Evolutionary conservation across 2,797 vertebrate species (phyloP).

Genomic region (Dermochelys coriacea): DNA sequence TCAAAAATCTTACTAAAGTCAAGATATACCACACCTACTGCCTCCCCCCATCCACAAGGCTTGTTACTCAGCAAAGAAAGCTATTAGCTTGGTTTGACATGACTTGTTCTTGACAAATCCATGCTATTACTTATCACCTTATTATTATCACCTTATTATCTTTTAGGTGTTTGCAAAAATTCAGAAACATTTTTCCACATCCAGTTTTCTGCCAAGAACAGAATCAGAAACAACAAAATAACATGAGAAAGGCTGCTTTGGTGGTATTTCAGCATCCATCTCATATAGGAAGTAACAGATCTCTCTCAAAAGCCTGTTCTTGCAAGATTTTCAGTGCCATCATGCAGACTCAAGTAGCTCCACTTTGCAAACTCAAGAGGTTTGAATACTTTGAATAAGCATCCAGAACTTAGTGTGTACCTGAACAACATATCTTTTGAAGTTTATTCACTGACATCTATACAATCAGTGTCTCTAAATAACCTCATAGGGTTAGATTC

Average conservation of each 20-base stretch:
- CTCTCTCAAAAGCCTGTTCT: slow-evolving; percentile 13
- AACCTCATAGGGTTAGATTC: not conserved
- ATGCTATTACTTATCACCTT: too few relatives aligned
- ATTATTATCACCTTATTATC: too few relatives aligned
- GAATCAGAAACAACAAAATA: not conserved
- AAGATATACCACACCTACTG: too few relatives aligned
- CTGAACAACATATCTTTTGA: slow-evolving; percentile 11
- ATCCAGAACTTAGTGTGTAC: not conserved
- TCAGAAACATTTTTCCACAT: slow-evolving; percentile 19
- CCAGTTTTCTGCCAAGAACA: not conserved
- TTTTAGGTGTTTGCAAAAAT: not conserved
- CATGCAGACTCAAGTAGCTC: slow-evolving; percentile 28
- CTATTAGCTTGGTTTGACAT: too few relatives aligned
- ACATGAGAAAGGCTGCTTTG: slow-evolving; percentile 10
- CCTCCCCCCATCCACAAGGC: too few relatives aligned
- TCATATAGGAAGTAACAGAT: slow-evolving; percentile 12
- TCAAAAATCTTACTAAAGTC: too few relatives aligned
- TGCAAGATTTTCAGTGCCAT: not conserved
- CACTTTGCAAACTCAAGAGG: slow-evolving; percentile 26
- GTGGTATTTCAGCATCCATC: not conserved
- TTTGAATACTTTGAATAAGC: slow-evolving; percentile 28
- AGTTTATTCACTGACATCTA: not conserved
- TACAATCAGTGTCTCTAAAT: slow-evolving; percentile 10
- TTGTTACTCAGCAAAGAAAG: too few relatives aligned
- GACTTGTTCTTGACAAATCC: too few relatives aligned